phyloP scores from a whole-genome alignment of 2,888 invertebrate species.

The Hipparchia sbordonii region DNA sequence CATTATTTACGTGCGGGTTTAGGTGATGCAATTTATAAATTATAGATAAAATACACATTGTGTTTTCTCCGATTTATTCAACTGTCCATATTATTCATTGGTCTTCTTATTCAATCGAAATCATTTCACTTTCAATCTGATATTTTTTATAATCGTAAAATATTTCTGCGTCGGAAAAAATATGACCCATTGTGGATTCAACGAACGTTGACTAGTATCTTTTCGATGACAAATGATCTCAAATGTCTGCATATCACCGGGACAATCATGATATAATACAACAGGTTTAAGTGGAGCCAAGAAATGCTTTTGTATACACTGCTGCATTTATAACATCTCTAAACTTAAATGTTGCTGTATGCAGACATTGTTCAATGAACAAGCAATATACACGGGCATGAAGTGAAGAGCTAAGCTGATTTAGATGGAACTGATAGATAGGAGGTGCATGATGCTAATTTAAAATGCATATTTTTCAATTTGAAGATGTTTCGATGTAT shows the following conservation, averaged over 20 bases:
- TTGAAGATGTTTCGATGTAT: slow-evolving; percentile 16
- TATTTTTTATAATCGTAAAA: slow-evolving; percentile 2
- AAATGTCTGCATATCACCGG: slow-evolving; percentile 54
- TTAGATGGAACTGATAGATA: slow-evolving; percentile 69
- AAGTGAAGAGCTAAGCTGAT: slow-evolving; percentile 69
- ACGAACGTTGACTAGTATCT: slow-evolving; percentile 67
- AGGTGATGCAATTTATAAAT: no score
- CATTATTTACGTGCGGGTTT: no score
- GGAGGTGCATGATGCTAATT: slow-evolving; percentile 67
- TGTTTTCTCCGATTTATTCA: not conserved
- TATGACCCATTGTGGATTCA: slow-evolving; percentile 69
- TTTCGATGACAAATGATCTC: slow-evolving; percentile 70
- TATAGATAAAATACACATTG: no score
- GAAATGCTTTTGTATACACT: slow-evolving; percentile 49
- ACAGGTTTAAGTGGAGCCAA: slow-evolving; percentile 21
- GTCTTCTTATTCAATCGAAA: not conserved
- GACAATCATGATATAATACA: slow-evolving; percentile 26
- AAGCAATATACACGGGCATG: slow-evolving; percentile 42
- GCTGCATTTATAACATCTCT: slow-evolving; percentile 42
- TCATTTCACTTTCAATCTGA: slow-evolving; percentile 3
- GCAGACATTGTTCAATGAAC: slow-evolving; percentile 42
- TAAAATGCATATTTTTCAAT: slow-evolving; percentile 63
- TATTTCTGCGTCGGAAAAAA: slow-evolving; percentile 48
- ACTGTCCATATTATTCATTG: not conserved
- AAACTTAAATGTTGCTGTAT: slow-evolving; percentile 32